Evolutionary conservation across 2,888 invertebrate species (phyloP).

Genomic region (Cordilura impudica): DNA sequence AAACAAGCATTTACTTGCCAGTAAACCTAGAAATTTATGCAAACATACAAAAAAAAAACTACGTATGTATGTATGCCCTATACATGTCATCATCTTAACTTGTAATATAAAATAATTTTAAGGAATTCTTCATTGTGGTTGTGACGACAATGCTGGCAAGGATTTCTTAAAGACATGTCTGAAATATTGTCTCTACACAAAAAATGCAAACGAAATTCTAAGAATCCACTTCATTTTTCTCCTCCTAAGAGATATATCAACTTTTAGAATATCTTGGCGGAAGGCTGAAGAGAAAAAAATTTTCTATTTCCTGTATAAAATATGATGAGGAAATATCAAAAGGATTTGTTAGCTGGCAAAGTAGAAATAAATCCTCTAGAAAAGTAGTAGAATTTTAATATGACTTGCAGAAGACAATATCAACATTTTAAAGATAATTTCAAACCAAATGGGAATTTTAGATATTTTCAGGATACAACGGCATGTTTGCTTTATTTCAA

Average conservation of each 20-base stretch:
- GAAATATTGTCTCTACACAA: slow-evolving; percentile 44
- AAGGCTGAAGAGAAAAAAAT: slow-evolving; percentile 25
- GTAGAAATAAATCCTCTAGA: not conserved
- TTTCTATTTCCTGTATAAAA: slow-evolving; percentile 11
- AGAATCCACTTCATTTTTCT: slow-evolving; percentile 43
- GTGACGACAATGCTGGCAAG: not conserved
- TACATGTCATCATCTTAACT: not conserved
- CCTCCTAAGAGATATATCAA: slow-evolving; percentile 5
- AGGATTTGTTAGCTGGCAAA: not conserved
- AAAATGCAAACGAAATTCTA: slow-evolving; percentile 49
- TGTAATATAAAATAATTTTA: not conserved
- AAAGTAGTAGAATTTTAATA: not conserved
- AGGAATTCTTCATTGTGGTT: not conserved
- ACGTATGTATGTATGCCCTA: not conserved
- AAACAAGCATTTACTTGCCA: too few species aligned
- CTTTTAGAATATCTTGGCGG: not conserved
- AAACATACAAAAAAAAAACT: not conserved
- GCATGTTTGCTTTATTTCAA: too few species aligned
- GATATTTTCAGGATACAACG: not conserved
- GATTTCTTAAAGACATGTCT: not conserved
- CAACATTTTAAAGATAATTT: not conserved
- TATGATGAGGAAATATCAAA: slow-evolving; percentile 30
- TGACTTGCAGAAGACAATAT: not conserved
- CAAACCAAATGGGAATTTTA: not conserved
- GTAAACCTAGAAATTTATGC: not conserved